Percentiles rank a stretch among this genome's conserved stretches.
Evolutionary conservation across 2,797 vertebrate species (phyloP).

Genomic region (Eleutherodactylus coqui): DNA sequence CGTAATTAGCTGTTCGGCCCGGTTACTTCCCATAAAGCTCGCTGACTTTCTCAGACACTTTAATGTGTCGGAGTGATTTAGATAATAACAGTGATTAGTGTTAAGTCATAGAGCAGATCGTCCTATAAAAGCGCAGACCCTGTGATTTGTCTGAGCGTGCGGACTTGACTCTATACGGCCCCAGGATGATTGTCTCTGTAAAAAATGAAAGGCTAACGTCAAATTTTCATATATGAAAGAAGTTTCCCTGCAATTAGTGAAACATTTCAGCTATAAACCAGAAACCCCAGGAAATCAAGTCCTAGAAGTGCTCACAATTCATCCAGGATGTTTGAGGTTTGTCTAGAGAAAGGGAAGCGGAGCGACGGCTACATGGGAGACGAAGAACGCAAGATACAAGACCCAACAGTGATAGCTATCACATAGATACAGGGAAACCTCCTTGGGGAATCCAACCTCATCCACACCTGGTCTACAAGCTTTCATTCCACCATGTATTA

Average conservation of each 20-base stretch:
- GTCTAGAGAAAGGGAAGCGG: too few relatives aligned
- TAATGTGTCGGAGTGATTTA: conserved; percentile 44
- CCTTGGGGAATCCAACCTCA: too few relatives aligned
- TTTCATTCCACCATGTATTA: too few relatives aligned
- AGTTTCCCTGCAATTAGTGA: conserved; percentile 25
- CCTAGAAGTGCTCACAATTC: not conserved
- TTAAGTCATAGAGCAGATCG: not conserved
- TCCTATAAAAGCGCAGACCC: conserved; percentile 31
- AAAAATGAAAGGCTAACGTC: not conserved
- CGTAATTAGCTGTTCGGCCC: not conserved
- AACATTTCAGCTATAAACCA: not conserved
- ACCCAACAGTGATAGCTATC: too few relatives aligned
- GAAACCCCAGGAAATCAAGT: not conserved
- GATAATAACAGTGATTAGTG: conserved; percentile 54
- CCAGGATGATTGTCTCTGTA: not conserved
- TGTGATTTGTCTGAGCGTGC: conserved; percentile 25
- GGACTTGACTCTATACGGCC: not conserved
- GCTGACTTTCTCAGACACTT: conserved; percentile 2
- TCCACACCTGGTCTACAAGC: too few relatives aligned
- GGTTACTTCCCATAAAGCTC: conserved; percentile 3
- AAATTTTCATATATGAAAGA: not conserved
- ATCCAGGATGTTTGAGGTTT: not conserved
- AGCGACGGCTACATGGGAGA: too few relatives aligned
- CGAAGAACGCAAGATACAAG: too few relatives aligned
- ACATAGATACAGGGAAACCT: too few relatives aligned